Percentiles rank a stretch among this genome's conserved stretches.
phyloP scores from a whole-genome alignment of 1,140 invertebrate genomes.

The Lepidurus couesii region DNA sequence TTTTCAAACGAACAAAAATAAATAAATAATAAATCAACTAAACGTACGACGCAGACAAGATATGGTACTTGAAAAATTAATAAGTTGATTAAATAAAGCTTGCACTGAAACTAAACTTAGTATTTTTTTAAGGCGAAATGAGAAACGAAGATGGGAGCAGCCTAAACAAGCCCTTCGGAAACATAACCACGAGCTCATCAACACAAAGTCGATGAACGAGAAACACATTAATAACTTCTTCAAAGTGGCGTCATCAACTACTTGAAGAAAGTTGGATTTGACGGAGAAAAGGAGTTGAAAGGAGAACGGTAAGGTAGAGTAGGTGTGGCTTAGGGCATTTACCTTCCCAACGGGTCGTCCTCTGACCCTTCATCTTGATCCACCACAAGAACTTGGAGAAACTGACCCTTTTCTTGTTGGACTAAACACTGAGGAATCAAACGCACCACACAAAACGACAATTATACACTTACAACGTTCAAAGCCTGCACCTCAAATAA shows the following conservation, averaged over 20 bases:
- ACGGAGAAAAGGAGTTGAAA: not conserved
- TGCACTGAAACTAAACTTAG: not conserved
- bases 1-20: not conserved
- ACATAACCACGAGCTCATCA: not conserved
- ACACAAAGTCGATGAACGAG: not conserved
- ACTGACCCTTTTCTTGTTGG: slow-evolving; percentile 35
- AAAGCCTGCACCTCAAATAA: not conserved
- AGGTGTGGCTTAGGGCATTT: slow-evolving; percentile 32
- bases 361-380: slow-evolving; percentile 40
- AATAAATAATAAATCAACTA: not conserved
- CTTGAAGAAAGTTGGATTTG: not conserved
- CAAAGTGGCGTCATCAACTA: slow-evolving; percentile 10
- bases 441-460: slow-evolving; percentile 20
- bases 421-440: slow-evolving; percentile 30
- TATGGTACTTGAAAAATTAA: not conserved
- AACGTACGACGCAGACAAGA: not conserved
- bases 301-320: slow-evolving; percentile 2
- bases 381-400: slow-evolving; percentile 38
- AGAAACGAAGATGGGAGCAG: not conserved
- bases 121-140: not conserved
- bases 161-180: not conserved
- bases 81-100: not conserved
- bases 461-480: slow-evolving; percentile 17
- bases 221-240: not conserved
- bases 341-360: slow-evolving; percentile 40